A percentile compares a stretch with the other conserved stretches of the same genome.
Conservation (phyloP, 2,888 invertebrate genomes). For the Beris morrisii region DNA sequence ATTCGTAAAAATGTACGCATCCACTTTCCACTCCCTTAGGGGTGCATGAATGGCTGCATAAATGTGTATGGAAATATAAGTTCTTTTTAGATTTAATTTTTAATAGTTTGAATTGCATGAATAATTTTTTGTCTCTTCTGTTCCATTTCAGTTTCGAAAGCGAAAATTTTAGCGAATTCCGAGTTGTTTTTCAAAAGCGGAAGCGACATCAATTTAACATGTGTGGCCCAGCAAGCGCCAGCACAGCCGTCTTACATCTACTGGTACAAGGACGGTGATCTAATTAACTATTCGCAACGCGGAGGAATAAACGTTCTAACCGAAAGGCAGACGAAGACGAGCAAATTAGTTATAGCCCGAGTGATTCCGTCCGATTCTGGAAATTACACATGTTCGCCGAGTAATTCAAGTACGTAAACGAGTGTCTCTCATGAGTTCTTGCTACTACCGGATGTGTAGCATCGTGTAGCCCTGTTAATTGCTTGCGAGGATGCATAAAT, state of each 20-base stretch:
- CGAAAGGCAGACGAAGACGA: slow-evolving; percentile 81
- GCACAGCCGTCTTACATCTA: slow-evolving; percentile 71
- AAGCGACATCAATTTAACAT: slow-evolving; percentile 89
- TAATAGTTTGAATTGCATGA: no score
- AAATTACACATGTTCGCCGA: slow-evolving; percentile 88
- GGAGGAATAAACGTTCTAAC: slow-evolving; percentile 87
- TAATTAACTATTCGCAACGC: slow-evolving; percentile 82
- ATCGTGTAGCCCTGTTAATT: no score
- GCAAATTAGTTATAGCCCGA: slow-evolving; percentile 81
- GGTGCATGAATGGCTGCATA: no score
- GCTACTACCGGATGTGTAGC: no score
- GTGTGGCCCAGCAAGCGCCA: slow-evolving; percentile 75
- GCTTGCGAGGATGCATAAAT: no score
- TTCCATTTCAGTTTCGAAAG: slow-evolving; percentile 75
- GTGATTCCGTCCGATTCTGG: slow-evolving; percentile 80
- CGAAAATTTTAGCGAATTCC: slow-evolving; percentile 82
- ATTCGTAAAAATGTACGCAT: no score
- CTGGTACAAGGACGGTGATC: slow-evolving; percentile 81
- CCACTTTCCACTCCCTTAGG: no score
- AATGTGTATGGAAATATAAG: no score
- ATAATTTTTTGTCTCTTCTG: slow-evolving; percentile 14
- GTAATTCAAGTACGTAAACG: slow-evolving; percentile 66
- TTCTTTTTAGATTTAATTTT: no score
- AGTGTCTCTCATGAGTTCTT: neutral
- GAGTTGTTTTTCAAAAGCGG: slow-evolving; percentile 87